Evolutionary conservation across 1,140 invertebrate genomes (phyloP).

Genomic region (Lutraria rhynchaena): DNA sequence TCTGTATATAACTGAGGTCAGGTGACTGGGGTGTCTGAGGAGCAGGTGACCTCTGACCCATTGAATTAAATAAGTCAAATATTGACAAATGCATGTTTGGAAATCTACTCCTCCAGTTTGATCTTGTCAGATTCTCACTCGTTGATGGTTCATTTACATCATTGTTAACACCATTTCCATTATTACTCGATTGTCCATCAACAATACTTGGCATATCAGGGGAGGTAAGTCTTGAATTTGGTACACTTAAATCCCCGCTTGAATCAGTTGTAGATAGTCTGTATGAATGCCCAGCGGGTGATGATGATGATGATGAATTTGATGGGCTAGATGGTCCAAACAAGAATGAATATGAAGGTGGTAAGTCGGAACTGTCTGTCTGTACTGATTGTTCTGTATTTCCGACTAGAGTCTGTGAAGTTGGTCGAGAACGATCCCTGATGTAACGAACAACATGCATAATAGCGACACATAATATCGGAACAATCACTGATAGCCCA

Average conservation of each 20-base stretch:
- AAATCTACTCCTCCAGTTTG: conserved; percentile 9
- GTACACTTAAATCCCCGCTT: conserved; percentile 2
- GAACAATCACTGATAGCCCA: conserved; percentile 31
- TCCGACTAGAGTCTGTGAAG: neutral
- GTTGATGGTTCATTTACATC: neutral
- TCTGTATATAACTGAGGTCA: conserved; percentile 15
- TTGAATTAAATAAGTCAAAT: conserved; percentile 12
- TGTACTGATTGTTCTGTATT: conserved; percentile 37
- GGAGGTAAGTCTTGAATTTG: neutral
- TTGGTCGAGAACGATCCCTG: neutral
- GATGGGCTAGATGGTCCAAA: conserved; percentile 9
- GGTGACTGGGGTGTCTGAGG: neutral
- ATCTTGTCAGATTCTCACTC: neutral
- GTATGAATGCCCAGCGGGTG: neutral
- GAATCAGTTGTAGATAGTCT: neutral
- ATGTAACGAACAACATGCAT: conserved; percentile 31
- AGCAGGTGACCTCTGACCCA: conserved; percentile 24
- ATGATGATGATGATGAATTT: neutral
- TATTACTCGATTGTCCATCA: neutral
- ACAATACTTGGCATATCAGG: neutral
- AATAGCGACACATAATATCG: conserved; percentile 33
- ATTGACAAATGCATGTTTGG: conserved; percentile 42
- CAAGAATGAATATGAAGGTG: conserved; percentile 31
- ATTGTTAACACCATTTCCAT: too few relatives aligned
- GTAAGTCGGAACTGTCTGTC: conserved; percentile 16